Base-by-base conservation (phyloP, 2,888 invertebrate species). In the Tinea semifulvella region DNA sequence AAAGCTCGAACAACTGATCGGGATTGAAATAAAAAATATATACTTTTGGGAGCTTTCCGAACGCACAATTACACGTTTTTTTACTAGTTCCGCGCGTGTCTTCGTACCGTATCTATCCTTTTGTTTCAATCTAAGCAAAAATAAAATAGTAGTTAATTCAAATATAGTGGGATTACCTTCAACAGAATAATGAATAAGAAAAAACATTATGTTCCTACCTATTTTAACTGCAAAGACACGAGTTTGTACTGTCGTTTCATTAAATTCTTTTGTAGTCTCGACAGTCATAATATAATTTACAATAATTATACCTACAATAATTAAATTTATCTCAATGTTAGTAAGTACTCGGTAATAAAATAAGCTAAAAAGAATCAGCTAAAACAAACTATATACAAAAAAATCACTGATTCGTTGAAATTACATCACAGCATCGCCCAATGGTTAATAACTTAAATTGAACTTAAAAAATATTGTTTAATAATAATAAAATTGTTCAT, bases 361-460 rank as follows among this genome's bases (percentile, higher is more conserved):
- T n/a, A n/a, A 31, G 5, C 10, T 39, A 18, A 25, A 26, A 42
- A 27, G 26, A 42, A 42, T 42, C 42, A 42, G 42, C 26, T 42
- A 3, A 14, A 27, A 31, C 45, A 36, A 18, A 36, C 39, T 59
- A 60, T 57, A 40, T 60, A 61, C 57, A 58, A 55, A 59, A 57
- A 61, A 56, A 18, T 36, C 36, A 54, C 52, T 54, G 50, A 50
- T 50, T 51, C 43, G 27, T 28, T 31, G 31, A 31, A 31, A 66
- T 73, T 74, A 77, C 73, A 79, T 79, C 79, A 79, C 79, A 79
- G 77, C 77, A 62, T 64, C 60, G 76, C 74, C 72, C 28, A 19
- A 11, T 43, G 35, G 40, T 40, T 22, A 22, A 20, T 18, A 40
- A 40, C 40, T 40, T 40, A 40, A 22, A 40, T 22, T 6, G 20